Base-by-base conservation (phyloP, 2,113 vertebrate genomes). In the Perca flavescens region DNA sequence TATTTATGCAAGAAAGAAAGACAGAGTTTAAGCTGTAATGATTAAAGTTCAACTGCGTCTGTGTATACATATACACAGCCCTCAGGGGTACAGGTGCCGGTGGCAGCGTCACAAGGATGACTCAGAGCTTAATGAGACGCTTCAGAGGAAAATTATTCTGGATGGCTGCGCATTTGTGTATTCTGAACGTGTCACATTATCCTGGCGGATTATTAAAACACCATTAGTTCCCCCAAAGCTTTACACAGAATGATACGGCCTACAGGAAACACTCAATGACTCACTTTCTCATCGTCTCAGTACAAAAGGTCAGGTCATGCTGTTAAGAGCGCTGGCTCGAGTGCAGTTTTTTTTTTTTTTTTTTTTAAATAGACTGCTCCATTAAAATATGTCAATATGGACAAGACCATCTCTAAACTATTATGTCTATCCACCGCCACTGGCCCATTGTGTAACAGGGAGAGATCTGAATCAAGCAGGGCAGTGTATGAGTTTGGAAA, bases 21-120 rank as follows among this genome's bases (percentile, higher is more conserved):
- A 36, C 21, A 22, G 43, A 22, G 43, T 47, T 64, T 22, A 47
- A 47, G 62, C 13, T 5, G 22, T 36, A 19, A n/a, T 8, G 6
- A 73, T 68, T 66, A 1, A 8, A 61, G 31, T 50, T 36, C 6
- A 19, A 28, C 0, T 69, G 62, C 52, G 22, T 40, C 17, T 54
- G 63, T 17, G 2, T 19, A 2, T 49, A 15, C 2, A 6, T 64
- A 73, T 31, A 64, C 21, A 66, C 21, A 82, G 65, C 5, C 40
- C 50, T 71, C 11, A 43, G 82, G 63, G 65, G 65, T 21, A 40
- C 69, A 72, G 79, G 75, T 72, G 68, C 46, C 15, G 2, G 28
- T 63, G 69, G 68, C 50, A 53, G 47, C 61, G 6, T 75, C 84
- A 79, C 72, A 74, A 57, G 15, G 74, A 79, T 85, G 86, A 90